Evolutionary conservation across 2,797 vertebrate genomes (phyloP).

Genomic region (Eremophila alpestris): DNA sequence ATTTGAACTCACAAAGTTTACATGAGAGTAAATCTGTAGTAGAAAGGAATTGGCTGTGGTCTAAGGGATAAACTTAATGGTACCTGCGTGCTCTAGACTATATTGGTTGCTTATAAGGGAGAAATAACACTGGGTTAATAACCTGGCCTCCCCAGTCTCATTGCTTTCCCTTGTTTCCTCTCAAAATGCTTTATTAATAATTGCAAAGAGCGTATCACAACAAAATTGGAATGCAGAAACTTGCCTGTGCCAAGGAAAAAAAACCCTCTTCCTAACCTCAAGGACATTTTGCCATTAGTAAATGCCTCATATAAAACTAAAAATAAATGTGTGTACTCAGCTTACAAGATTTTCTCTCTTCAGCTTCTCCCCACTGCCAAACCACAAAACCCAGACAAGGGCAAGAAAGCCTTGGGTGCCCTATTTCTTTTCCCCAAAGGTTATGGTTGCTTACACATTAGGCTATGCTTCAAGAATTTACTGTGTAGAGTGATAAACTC

Average conservation of each 20-base stretch:
- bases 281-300: slow-evolving; percentile 47
- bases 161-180: neutral
- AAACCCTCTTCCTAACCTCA: neutral
- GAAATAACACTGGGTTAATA: slow-evolving; percentile 27
- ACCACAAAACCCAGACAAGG: neutral
- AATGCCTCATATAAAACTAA: slow-evolving; percentile 30
- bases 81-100: neutral
- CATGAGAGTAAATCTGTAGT: neutral
- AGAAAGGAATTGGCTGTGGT: neutral
- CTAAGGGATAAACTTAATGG: neutral
- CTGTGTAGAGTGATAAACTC: neutral
- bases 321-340: slow-evolving; percentile 9
- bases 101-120: neutral
- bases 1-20: neutral
- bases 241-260: neutral
- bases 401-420: neutral
- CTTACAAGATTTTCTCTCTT: neutral
- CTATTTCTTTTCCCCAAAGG: neutral
- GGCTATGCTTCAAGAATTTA: slow-evolving; percentile 5
- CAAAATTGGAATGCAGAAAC: slow-evolving; percentile 27
- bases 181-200: slow-evolving; percentile 43
- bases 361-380: neutral
- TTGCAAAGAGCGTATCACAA: slow-evolving; percentile 21
- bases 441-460: neutral
- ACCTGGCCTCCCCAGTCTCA: neutral